A percentile compares a stretch with the other conserved stretches of the same genome.
Conservation (phyloP, 2,113 vertebrate genomes). For the Heliornis fulica region DNA sequence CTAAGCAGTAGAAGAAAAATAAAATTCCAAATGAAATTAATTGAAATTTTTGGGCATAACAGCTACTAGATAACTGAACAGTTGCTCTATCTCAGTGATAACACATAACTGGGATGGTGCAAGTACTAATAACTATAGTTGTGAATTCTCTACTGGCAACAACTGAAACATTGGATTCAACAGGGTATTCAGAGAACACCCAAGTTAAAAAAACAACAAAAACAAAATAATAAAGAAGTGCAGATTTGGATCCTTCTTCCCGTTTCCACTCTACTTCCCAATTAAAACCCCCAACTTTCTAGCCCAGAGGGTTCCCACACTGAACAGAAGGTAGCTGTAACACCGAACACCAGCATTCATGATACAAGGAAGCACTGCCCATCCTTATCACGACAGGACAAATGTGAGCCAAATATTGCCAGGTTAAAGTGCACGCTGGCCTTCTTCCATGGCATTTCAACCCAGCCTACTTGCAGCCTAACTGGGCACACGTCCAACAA, state of each 20-base stretch:
- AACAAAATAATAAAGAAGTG: background rate
- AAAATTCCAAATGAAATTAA: background rate
- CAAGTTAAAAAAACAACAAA: background rate
- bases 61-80: background rate
- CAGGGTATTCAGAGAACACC: background rate
- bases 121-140: accelerated
- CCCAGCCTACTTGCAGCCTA: constrained; percentile 12
- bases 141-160: background rate
- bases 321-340: background rate
- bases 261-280: background rate
- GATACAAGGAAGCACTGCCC: constrained; percentile 4
- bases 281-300: background rate
- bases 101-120: background rate
- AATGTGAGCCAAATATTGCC: background rate
- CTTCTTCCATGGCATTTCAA: constrained; percentile 59
- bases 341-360: background rate
- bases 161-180: background rate
- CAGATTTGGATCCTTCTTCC: background rate
- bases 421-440: constrained; percentile 73
- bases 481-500: constrained; percentile 68
- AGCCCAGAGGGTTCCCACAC: background rate
- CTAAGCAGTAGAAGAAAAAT: background rate
- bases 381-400: constrained; percentile 48
- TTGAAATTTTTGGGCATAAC: background rate
- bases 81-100: background rate